Evolutionary conservation across 1,140 invertebrate species (phyloP), one percentile per base, ranked within the genome.

Genomic region (Tetramorium alpestre): DNA sequence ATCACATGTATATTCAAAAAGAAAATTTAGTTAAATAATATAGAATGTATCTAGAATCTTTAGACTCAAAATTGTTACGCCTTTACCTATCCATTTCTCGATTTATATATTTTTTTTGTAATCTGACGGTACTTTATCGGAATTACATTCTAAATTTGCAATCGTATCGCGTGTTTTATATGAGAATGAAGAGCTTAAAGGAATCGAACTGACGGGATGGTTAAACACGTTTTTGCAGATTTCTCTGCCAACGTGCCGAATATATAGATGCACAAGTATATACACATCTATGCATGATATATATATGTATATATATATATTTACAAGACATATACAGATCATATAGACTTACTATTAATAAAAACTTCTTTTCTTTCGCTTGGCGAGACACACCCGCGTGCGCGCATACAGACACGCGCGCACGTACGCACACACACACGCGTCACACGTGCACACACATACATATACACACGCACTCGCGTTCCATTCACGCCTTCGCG

Each of bases 291-390:
- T 84, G 87, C 85, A 87, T 56, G 62, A 41, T 65, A 65, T 65
- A 65, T 87, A 81, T 90, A 60, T 86, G 73, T 86, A 75, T 87
- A 64, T 65, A 60, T 85, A 92, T 93, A 94, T 95, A 95, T 95
- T 95, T 95, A 95, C 94, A 95, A 95, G 94, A 95, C 95, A 95
- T 95, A 95, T 95, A 95, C 95, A 95, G 93, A 94, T 93, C 92
- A 93, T 95, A 90, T 93, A 92, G 87, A 87, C 89, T 92, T 93
- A 92, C 89, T 90, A 81, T 90, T 89, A 86, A 91, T 87, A 87
- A 85, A 91, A 91, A 82, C 65, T 67, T 84, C 49, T 75, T 85
- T 86, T 85, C 88, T 87, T 89, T 92, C 86, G 88, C 67, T 92
- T 87, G 76, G 67, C 88, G 87, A 90, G 88, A 88, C 85, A 65